phyloP scores from a whole-genome alignment of 2,113 vertebrate species.

The Lepus timidus region DNA sequence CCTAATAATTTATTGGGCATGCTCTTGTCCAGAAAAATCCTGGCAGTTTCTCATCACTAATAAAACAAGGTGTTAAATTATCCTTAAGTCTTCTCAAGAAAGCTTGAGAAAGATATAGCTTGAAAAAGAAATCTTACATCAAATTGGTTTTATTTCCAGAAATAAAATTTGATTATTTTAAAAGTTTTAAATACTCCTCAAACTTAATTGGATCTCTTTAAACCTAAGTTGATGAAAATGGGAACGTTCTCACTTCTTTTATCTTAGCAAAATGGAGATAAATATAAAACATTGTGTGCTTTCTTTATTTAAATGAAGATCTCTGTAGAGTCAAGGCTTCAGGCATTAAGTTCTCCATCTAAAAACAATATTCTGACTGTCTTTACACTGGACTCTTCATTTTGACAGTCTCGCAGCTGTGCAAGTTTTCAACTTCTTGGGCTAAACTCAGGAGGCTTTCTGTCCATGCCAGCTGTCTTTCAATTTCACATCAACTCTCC shows the following conservation, averaged over 20 bases:
- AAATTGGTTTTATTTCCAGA: constrained; percentile 64
- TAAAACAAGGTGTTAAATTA: constrained; percentile 50
- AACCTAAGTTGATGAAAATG: constrained; percentile 18
- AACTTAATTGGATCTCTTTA: constrained; percentile 55
- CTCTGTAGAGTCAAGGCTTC: constrained; percentile 8
- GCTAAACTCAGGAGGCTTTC: constrained; percentile 53
- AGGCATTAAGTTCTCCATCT: constrained; percentile 47
- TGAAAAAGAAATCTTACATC: constrained; percentile 28
- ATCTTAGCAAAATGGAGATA: constrained; percentile 51
- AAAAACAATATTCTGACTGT: constrained; percentile 74
- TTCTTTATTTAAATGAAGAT: constrained; percentile 61
- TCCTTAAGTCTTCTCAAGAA: constrained; percentile 40
- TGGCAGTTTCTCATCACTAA: constrained; percentile 29
- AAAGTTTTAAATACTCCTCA: constrained; percentile 14
- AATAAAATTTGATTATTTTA: constrained; percentile 58
- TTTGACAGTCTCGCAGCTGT: constrained; percentile 67
- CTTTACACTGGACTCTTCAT: constrained; percentile 56
- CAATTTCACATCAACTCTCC: constrained; percentile 76
- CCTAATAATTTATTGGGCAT: constrained; percentile 60
- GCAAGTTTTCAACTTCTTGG: constrained; percentile 72
- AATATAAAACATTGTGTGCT: constrained; percentile 21
- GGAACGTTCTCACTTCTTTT: constrained; percentile 41
- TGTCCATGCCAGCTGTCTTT: constrained; percentile 70
- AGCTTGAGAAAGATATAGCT: constrained; percentile 4
- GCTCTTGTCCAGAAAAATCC: constrained; percentile 39